Conservation (phyloP, 2,113 vertebrate species). For the Galbula dea region DNA sequence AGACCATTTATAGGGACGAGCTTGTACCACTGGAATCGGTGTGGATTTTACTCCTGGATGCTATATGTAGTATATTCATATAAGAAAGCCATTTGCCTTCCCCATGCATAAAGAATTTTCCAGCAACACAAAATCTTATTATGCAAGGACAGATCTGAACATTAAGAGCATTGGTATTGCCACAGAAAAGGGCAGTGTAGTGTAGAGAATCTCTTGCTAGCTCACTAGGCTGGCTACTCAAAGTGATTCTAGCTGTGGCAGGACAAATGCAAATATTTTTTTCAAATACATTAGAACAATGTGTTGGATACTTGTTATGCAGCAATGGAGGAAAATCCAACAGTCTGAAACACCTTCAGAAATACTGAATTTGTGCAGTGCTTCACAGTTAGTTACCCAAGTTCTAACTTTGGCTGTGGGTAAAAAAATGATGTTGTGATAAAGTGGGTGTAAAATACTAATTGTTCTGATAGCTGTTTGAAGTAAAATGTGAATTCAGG, state of each 20-base stretch:
- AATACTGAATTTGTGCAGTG: not conserved
- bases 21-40: not conserved
- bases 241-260: not conserved
- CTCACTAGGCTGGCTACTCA: not conserved
- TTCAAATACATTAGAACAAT: not conserved
- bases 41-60: not conserved
- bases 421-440: not conserved
- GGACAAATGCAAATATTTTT: not conserved
- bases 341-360: not conserved
- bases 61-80: not conserved
- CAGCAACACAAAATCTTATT: not conserved
- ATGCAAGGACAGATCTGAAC: not conserved
- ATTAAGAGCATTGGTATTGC: not conserved
- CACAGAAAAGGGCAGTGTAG: not conserved
- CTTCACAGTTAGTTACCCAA: not conserved
- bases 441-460: not conserved
- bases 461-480: not conserved
- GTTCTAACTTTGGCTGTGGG: not conserved
- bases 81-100: not conserved
- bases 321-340: not conserved
- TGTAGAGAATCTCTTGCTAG: not conserved
- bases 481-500: not conserved
- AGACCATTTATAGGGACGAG: not conserved
- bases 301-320: not conserved
- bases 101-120: not conserved